Evolutionary conservation across 2,888 invertebrate species (phyloP).

Genomic region (Machimus atricapillus): DNA sequence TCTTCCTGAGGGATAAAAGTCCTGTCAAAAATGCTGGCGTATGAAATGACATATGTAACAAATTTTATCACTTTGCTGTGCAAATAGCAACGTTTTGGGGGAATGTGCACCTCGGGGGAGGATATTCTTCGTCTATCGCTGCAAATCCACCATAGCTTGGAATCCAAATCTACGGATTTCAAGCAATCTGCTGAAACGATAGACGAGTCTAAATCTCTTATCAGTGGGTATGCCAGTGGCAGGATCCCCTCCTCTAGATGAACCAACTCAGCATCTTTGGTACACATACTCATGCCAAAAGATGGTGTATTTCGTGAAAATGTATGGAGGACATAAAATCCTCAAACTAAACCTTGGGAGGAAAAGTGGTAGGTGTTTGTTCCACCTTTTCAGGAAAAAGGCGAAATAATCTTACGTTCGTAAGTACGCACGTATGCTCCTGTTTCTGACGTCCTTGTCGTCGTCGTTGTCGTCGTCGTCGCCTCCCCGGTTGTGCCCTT

Average conservation of each 20-base stretch:
- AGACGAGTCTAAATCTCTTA: constrained; percentile 31
- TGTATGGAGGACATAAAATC: background rate
- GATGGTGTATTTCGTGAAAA: background rate
- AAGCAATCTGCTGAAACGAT: background rate
- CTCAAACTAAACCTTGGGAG: background rate
- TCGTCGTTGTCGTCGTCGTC: background rate
- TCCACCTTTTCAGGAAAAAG: background rate
- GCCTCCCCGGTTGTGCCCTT: background rate
- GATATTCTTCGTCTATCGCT: background rate
- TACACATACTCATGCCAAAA: background rate
- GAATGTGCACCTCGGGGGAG: background rate
- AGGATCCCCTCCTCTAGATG: background rate
- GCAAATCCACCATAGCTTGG: background rate
- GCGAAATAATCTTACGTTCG: background rate
- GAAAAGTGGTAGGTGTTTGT: background rate
- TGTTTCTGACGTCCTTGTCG: background rate
- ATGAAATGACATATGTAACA: constrained; percentile 28
- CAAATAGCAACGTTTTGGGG: background rate
- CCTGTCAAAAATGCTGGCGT: constrained; percentile 13
- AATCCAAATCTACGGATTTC: background rate
- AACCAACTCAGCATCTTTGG: background rate
- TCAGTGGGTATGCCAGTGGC: constrained; percentile 24
- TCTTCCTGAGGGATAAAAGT: background rate
- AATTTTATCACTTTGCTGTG: constrained; percentile 11
- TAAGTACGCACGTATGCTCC: background rate